Percentiles rank a stretch among this genome's conserved stretches.
These are phyloP conservation scores for Dromaius novaehollandiae DNA, from an alignment of 2,113 vertebrate genomes.

Conservation along the genomic window DNA sequence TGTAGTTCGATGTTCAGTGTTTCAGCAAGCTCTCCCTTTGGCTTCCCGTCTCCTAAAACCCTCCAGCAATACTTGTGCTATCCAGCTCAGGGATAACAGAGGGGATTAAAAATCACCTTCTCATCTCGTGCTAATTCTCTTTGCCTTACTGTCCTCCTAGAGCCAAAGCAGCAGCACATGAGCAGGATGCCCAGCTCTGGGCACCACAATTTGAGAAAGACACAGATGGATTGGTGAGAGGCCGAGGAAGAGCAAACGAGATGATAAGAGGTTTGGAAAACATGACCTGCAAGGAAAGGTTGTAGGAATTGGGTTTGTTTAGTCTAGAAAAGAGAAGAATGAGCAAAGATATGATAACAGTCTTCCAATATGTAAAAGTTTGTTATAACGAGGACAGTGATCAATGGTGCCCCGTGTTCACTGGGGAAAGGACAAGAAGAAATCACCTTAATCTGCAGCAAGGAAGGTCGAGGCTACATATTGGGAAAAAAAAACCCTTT, in stretches of 20 bases:
- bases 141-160: not conserved
- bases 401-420: not conserved
- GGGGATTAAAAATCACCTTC: slow-evolving; percentile 20
- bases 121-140: not conserved
- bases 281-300: not conserved
- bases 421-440: not conserved
- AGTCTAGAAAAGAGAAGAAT: slow-evolving; percentile 16
- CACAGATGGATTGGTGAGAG: not conserved
- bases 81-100: slow-evolving; percentile 17
- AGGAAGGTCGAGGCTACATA: not conserved
- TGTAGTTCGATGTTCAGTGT: not conserved
- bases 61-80: not conserved
- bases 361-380: not conserved
- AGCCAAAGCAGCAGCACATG: not conserved
- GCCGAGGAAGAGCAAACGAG: not conserved
- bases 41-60: not conserved
- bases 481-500: not conserved
- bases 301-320: slow-evolving; percentile 33
- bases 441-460: not conserved
- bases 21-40: not conserved
- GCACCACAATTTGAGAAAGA: not conserved
- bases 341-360: not conserved
- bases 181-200: not conserved
- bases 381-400: not conserved
- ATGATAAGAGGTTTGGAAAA: not conserved